phyloP scores from a whole-genome alignment of 2,888 invertebrate species.

The Scrobipalpa costella region DNA sequence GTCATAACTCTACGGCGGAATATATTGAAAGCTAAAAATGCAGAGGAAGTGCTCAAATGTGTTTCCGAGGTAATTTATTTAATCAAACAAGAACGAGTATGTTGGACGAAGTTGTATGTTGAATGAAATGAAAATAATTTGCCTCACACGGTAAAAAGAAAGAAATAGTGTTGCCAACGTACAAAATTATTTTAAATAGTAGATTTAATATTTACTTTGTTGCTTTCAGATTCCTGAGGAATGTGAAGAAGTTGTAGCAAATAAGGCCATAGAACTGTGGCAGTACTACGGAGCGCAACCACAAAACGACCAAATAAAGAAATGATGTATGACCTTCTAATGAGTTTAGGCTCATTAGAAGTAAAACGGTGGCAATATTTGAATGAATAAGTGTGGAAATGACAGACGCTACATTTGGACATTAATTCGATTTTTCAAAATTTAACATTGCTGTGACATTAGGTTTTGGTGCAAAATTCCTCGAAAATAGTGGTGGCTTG shows the following conservation, averaged over 20 bases:
- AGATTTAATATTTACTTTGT: constrained; percentile 26
- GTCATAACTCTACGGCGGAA: constrained; percentile 85
- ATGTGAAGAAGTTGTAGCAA: constrained; percentile 90
- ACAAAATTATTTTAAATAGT: neutral
- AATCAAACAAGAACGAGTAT: no score
- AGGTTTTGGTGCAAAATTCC: neutral
- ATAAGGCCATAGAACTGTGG: constrained; percentile 93
- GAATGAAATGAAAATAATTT: neutral
- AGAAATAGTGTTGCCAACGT: constrained; percentile 19
- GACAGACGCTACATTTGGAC: constrained; percentile 2
- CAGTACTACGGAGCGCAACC: constrained; percentile 87
- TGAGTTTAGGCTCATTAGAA: constrained; percentile 73
- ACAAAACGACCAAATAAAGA: constrained; percentile 70
- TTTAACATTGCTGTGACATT: neutral
- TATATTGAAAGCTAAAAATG: constrained; percentile 82
- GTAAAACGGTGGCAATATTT: constrained; percentile 44
- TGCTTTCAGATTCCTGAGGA: constrained; percentile 86
- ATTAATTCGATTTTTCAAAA: constrained; percentile 6
- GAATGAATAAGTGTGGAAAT: constrained; percentile 7
- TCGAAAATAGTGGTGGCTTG: neutral
- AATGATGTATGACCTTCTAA: constrained; percentile 81
- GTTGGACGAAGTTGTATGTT: constrained; percentile 1
- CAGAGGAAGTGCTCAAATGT: constrained; percentile 83
- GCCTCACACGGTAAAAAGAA: neutral
- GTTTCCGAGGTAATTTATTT: constrained; percentile 78